Base-by-base conservation (phyloP, 2,888 invertebrate genomes). In the Ganaspis brasiliensis region DNA sequence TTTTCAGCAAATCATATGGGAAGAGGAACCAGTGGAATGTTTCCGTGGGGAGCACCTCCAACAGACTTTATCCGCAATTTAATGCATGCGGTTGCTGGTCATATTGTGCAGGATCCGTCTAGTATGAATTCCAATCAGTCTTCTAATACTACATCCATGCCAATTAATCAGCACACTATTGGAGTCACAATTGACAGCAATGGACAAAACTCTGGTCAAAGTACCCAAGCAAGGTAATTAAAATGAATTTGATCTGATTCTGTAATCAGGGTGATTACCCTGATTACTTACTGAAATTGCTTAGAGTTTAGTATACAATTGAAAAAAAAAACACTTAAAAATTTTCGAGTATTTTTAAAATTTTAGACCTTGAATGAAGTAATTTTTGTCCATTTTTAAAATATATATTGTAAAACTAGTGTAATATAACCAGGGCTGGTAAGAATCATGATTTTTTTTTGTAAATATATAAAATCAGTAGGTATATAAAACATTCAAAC, bases 61-160 rank as follows among this genome's bases (percentile, higher is more conserved):
- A 92, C 93, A 12, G 93, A 93, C 82, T 91, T 94, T 49, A 87
- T 94, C 72, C 93, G 93, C 81, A 93, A 93, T 75, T 89, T 94
- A 70, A 92, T 94, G 91, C 93, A 93, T 82, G 91, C 90, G 45
- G 92, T 93, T 81, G 92, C 92, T 55, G 92, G 92, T 9, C 92
- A 92, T 73, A 89, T 93, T 81, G 91, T 91, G 63, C 90, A 88
- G 72, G 82, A 83, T 49, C 81, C 80, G 6, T 82, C 84, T 16
- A 76, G 82, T 74, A 80, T 79, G 75, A 83, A 85, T 55, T 72
- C 73, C 6, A 67, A 76, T 37, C 31, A 81, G n/a, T 31, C 83
- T 57, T 73, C 83, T 14, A 75, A 83, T 10, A 72, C 87, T 31
- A 79, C 87, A 14, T 77, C 85, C 52, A 76, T 83, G 21, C 55